Base-by-base conservation (phyloP, 2,888 invertebrate species). In the Drosophila pseudotakahashii region DNA sequence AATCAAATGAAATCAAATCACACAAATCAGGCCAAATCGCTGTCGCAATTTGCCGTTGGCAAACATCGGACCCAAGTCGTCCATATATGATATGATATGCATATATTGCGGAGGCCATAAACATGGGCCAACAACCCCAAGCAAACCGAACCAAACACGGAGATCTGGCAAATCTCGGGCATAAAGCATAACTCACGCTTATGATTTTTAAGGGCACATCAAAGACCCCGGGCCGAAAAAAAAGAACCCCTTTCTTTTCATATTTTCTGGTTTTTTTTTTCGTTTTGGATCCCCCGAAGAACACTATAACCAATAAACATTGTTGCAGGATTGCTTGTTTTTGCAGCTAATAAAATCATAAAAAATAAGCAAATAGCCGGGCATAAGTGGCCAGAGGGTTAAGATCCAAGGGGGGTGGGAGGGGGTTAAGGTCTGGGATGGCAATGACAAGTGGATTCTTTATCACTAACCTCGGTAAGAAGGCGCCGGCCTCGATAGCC, bases 191-290 rank as follows among this genome's bases (percentile, higher is more conserved):
- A 88, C 82, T 82, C 82, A 82, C 85, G 82, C 82, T 82, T 88
- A 82, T 82, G 88, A 82, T 88, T 88, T 82, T 82, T 82, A 88
- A 85, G 82, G 88, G 85, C 85, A 84, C 79, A 82, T 82, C 88
- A 82, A 81, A 83, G 77, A 16, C 62, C 47, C 44, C 7, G 11
- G 11, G 19, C 16, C 51, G n/a, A 51, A 30, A 7, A 30, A 30
- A 77, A 51, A 30, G 30, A 30, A 77, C 68, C 69, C 81, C 75
- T 73, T 77, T 69, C 19, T 44, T 42, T 11, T 23, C 3, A 75
- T 69, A 11, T 44, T 42, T 11, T 23, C 3, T 6, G 1, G 1
- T 19, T 2, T 42, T 6, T 19, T 2, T 42, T 6, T 19, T 19
- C 13, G 0, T 14, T 37, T 14, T 45, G 62, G 58, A 66, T 45